Evolutionary conservation across 2,888 invertebrate species (phyloP).

Genomic region (Blomia tropicalis): DNA sequence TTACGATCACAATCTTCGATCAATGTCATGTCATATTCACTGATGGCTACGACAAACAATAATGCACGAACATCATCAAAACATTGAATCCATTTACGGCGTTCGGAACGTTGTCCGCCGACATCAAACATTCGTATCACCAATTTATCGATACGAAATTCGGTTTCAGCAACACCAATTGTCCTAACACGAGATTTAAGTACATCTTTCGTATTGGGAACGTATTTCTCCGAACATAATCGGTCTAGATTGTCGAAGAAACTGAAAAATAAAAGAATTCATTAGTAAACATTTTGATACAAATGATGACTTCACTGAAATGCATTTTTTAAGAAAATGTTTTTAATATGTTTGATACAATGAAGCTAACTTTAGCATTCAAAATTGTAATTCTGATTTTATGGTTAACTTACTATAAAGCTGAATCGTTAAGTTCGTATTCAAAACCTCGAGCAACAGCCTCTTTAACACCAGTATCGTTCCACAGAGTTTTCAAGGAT

Average conservation of each 20-base stretch:
- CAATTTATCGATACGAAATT: slow-evolving; percentile 46
- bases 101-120: slow-evolving; percentile 49
- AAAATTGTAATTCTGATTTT: background rate
- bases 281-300: too few species aligned
- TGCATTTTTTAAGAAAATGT: slow-evolving; percentile 14
- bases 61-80: slow-evolving; percentile 50
- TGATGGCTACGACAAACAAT: slow-evolving; percentile 48
- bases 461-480: slow-evolving; percentile 46
- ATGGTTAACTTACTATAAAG: slow-evolving; percentile 44
- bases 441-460: slow-evolving; percentile 45
- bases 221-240: slow-evolving; percentile 47
- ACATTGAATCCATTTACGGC: slow-evolving; percentile 51
- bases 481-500: slow-evolving; percentile 39
- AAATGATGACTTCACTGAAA: too few species aligned
- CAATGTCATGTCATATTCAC: slow-evolving; percentile 51
- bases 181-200: slow-evolving; percentile 47
- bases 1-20: slow-evolving; percentile 46
- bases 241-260: slow-evolving; percentile 52
- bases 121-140: slow-evolving; percentile 49
- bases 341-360: slow-evolving; percentile 1
- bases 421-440: slow-evolving; percentile 50
- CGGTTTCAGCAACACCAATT: slow-evolving; percentile 51
- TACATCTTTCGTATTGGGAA: slow-evolving; percentile 49
- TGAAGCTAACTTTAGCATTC: background rate
- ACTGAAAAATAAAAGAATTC: slow-evolving; percentile 35